Percentiles rank a stretch among this genome's conserved stretches.
Evolutionary conservation across 1,140 invertebrate species (phyloP).

Genomic region (Ridgeia piscesae): DNA sequence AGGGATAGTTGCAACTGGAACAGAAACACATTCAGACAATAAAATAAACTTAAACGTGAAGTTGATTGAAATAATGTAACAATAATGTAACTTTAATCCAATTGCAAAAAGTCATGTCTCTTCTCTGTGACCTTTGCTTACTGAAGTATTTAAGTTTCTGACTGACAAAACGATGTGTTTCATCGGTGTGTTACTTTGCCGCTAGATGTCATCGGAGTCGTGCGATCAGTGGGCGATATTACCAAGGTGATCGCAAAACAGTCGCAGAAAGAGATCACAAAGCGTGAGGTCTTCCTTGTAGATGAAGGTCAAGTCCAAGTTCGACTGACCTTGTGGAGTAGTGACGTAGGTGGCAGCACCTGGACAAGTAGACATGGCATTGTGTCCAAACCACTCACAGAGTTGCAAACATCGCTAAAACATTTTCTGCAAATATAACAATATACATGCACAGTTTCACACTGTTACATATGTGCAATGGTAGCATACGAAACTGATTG

Average conservation of each 20-base stretch:
- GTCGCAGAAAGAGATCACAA: constrained; percentile 81
- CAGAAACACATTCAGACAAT: too few relatives aligned
- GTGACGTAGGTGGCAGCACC: constrained; percentile 47
- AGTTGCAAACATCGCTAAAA: too few relatives aligned
- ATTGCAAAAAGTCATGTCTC: too few relatives aligned
- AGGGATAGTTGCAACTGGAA: too few relatives aligned
- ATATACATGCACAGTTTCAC: too few relatives aligned
- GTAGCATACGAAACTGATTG: too few relatives aligned
- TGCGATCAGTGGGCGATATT: constrained; percentile 62
- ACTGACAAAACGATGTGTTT: not conserved
- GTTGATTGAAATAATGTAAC: too few relatives aligned
- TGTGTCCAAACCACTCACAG: not conserved
- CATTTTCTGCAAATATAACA: too few relatives aligned
- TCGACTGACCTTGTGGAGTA: constrained; percentile 63
- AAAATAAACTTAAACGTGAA: too few relatives aligned
- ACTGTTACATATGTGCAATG: too few relatives aligned
- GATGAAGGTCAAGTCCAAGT: constrained; percentile 82
- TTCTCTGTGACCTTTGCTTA: not conserved
- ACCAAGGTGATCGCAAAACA: constrained; percentile 63
- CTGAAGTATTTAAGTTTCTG: not conserved
- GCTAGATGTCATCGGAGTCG: constrained; percentile 88
- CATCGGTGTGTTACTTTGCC: not conserved
- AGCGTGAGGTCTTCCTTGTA: constrained; percentile 84
- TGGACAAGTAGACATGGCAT: not conserved
- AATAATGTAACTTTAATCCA: too few relatives aligned